These are phyloP conservation scores for Limnephilus lunatus DNA, from an alignment of 2,888 invertebrate genomes.

Conservation along the genomic window DNA sequence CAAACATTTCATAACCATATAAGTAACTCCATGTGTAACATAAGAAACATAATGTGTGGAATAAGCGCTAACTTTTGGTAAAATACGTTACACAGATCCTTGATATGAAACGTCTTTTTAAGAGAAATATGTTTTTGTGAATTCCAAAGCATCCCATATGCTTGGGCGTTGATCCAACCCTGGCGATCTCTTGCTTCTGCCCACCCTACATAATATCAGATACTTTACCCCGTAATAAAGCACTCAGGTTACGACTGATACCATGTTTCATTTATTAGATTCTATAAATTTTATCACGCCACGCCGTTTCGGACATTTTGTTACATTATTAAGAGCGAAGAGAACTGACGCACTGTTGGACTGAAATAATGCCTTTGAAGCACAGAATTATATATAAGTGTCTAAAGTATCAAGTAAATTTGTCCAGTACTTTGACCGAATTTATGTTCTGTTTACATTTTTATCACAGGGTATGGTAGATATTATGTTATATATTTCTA, in stretches of 20 bases:
- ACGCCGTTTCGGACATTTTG: constrained; percentile 22
- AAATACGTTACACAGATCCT: too few relatives aligned
- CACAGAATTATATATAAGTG: not conserved
- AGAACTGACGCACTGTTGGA: not conserved
- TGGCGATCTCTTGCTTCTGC: not conserved
- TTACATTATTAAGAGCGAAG: constrained; percentile 22
- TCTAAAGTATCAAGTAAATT: not conserved
- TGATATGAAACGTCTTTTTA: too few relatives aligned
- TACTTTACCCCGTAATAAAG: constrained; percentile 31
- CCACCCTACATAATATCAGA: constrained; percentile 21
- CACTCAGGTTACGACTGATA: constrained; percentile 24
- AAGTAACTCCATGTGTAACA: too few relatives aligned
- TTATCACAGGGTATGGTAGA: not conserved
- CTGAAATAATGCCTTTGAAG: not conserved
- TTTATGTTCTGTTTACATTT: not conserved
- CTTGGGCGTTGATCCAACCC: not conserved
- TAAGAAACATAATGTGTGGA: too few relatives aligned
- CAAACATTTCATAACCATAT: too few relatives aligned
- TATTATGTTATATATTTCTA: too few relatives aligned
- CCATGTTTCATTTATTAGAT: constrained; percentile 43
- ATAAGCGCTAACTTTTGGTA: too few relatives aligned
- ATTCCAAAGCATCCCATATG: not conserved
- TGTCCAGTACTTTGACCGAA: not conserved
- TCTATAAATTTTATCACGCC: constrained; percentile 31
- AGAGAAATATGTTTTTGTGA: not conserved